Evolutionary conservation across 2,888 invertebrate species (phyloP), one percentile per base, ranked within the genome.

Genomic region (Campoplex nolae): DNA sequence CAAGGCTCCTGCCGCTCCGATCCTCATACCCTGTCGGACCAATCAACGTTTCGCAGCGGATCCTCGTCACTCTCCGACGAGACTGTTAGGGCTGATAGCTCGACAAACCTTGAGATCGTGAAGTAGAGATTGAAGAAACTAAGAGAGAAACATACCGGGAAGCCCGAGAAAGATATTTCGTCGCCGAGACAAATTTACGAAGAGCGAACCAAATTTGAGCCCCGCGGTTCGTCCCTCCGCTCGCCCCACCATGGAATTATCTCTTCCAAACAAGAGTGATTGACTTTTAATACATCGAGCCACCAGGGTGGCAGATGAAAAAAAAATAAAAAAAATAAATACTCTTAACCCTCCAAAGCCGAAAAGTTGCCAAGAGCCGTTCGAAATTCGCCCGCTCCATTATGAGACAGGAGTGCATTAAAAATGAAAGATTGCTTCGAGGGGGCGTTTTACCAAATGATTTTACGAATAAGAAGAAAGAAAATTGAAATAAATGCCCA

Each of bases 171-270:
- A 75, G 75, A 42, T 68, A 51, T 38, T 68, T 68, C 45, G 79
- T 13, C 67, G 45, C 51, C 68, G n/a, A 38, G 54, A 67, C 68
- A 68, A 75, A 82, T 82, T 82, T 58, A 82, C 32, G 68, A 70
- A 16, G 51, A 75, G 18, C 32, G 18, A 42, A 42, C 38, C 45
- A 74, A 16, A 38, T 11, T 13, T 38, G 32, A 54, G 13, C 28
- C 32, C 8, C 13, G 32, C 4, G 3, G 4, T 58, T 74, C 38
- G 7, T 23, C 13, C 16, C 38, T 56, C 38, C 16, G 11, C 4
- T 6, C 35, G 23, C 32, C 18, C 38, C 7, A 42, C 13, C 28
- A 13, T 58, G 13, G 58, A 58, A 58, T 58, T 28, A 58, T 58
- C 58, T 58, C 28, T n/a, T 11, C n/a, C 67, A 67, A 67, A 67